Evolutionary conservation across 2,888 invertebrate genomes (phyloP).

Genomic region (Standfussiana lucernea): DNA sequence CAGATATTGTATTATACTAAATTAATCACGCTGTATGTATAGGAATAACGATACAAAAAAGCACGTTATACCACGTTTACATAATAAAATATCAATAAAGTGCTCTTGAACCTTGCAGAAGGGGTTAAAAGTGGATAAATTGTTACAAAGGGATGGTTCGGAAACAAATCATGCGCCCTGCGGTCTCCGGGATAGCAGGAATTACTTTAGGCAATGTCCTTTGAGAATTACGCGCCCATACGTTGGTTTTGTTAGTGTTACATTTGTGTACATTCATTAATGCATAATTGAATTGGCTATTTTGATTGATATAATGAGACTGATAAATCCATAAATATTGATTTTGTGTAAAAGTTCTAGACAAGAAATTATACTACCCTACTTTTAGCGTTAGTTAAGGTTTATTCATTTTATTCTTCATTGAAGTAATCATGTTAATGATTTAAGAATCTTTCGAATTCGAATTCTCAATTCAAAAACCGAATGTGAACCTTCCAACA

Average conservation of each 20-base stretch:
- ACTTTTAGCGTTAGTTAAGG: neutral
- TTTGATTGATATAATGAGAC: neutral
- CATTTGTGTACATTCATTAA: slow-evolving; percentile 15
- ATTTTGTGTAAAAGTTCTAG: neutral
- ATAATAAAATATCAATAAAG: slow-evolving; percentile 60
- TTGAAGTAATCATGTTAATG: neutral
- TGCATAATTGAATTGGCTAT: slow-evolving; percentile 4
- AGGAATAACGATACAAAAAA: slow-evolving; percentile 16
- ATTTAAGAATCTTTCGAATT: neutral
- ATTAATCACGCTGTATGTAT: neutral
- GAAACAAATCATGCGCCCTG: slow-evolving; percentile 77
- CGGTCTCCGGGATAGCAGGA: slow-evolving; percentile 70
- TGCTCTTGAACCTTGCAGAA: slow-evolving; percentile 55
- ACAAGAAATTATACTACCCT: no score
- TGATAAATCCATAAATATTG: neutral
- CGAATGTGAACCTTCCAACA: neutral
- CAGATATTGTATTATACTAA: neutral
- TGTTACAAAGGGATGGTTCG: slow-evolving; percentile 74
- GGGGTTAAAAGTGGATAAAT: slow-evolving; percentile 76
- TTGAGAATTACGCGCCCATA: slow-evolving; percentile 63
- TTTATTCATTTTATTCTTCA: neutral
- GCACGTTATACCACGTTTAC: slow-evolving; percentile 3
- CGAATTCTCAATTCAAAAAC: neutral
- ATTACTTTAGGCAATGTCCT: slow-evolving; percentile 69
- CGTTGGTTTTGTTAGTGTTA: slow-evolving; percentile 56